Evolutionary conservation across 2,888 invertebrate species (phyloP), one percentile per base, ranked within the genome.

Genomic region (Palloptera scutellata): DNA sequence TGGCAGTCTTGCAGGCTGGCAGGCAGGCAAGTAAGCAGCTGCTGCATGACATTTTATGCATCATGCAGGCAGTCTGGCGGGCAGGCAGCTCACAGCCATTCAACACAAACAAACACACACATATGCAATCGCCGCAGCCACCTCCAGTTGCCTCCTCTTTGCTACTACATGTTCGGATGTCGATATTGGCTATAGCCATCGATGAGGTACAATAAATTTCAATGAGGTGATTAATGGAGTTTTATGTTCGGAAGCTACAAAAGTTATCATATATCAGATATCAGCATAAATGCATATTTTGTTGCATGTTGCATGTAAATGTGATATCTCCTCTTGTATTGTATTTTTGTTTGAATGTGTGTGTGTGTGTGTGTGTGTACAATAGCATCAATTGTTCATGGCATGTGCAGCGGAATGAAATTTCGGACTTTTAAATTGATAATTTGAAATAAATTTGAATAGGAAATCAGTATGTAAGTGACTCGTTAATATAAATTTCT

Each of bases 231-330:
- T 72, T 72, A 72, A 72, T 72, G 70, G 61, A 66, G 61, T 64
- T 70, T 68, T 65, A 57, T 68, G 69, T 63, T 69, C 71, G 66
- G 69, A 68, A 72, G 69, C 68, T 51, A 64, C 62, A 59, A 43
- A 58, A 66, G 62, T 72, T 70, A 72, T 70, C 71, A 69, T 68
- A 68, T 70, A 66, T 55, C 69, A 72, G 66, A 64, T 68, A 70
- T 66, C 71, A 59, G 64, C 68, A 69, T 60, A 61, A 62, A 67
- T 63, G 60, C 64, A 67, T 64, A 67, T 66, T 57, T 61, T 57
- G 61, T 54, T 19, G 19, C n/a, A 43, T 8, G 57, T 40, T 45
- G 20, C 13, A 30, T n/a, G 30, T 30, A 30, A 30, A 30, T 30
- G 30, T 30, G 30, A 30, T 30, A 30, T 30, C 30, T 30, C 43